phyloP scores from a whole-genome alignment of 2,888 invertebrate genomes.

The Mesorhabditis spiculigera region DNA sequence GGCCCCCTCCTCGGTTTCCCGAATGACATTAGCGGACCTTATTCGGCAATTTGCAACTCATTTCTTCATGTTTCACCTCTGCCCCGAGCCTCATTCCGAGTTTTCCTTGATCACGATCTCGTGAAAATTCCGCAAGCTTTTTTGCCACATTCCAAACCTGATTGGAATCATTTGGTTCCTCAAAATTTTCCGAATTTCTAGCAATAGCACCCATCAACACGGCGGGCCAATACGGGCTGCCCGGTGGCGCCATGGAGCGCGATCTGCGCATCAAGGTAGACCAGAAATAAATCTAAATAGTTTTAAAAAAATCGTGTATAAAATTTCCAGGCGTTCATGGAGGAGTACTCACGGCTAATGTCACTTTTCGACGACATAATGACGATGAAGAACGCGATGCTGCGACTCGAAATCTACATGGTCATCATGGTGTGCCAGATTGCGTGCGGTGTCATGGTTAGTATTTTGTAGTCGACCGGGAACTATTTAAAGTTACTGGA shows the following conservation, averaged over 20 bases:
- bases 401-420: slow-evolving; percentile 37
- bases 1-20: too few relatives aligned
- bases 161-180: too few relatives aligned
- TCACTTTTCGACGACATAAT: slow-evolving; percentile 36
- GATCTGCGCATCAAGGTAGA: slow-evolving; percentile 27
- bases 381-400: slow-evolving; percentile 37
- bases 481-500: background rate
- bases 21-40: too few relatives aligned
- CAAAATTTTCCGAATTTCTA: too few relatives aligned
- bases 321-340: slow-evolving; percentile 28
- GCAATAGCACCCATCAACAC: background rate
- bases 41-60: too few relatives aligned
- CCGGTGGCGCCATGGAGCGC: slow-evolving; percentile 24
- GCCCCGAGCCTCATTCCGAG: too few relatives aligned
- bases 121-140: too few relatives aligned
- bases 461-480: slow-evolving; percentile 9
- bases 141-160: too few relatives aligned
- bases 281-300: background rate
- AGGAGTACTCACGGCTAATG: slow-evolving; percentile 31
- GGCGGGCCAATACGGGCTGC: background rate
- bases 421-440: slow-evolving; percentile 40
- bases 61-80: too few relatives aligned
- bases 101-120: too few relatives aligned
- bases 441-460: slow-evolving; percentile 29
- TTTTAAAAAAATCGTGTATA: background rate